Evolutionary conservation across 2,113 vertebrate species (phyloP).

Genomic region (Hyaena hyaena): DNA sequence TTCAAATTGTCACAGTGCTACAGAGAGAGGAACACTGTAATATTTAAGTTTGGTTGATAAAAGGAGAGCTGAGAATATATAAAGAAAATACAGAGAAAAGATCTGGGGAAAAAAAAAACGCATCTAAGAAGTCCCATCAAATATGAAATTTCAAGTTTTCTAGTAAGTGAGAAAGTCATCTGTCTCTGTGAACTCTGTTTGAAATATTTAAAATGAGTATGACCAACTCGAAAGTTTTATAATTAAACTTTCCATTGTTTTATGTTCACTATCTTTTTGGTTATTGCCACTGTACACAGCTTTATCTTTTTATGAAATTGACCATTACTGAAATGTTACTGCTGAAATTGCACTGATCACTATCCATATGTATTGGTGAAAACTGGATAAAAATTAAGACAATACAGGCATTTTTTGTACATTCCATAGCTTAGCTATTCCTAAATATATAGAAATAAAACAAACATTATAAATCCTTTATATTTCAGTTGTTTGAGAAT

Average conservation of each 20-base stretch:
- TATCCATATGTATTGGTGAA: background rate
- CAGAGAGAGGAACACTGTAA: background rate
- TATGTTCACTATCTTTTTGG: background rate
- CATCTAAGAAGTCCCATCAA: background rate
- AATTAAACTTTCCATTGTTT: background rate
- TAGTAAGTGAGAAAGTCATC: background rate
- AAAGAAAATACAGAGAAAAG: background rate
- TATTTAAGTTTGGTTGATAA: background rate
- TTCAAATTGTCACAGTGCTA: background rate
- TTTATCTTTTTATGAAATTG: background rate
- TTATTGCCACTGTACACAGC: background rate
- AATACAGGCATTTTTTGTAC: background rate
- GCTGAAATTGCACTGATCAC: background rate
- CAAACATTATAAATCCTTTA: background rate
- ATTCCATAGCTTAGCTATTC: background rate
- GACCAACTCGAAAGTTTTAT: background rate
- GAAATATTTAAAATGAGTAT: background rate
- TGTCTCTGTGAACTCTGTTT: background rate
- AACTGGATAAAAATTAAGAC: background rate
- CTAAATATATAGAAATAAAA: background rate
- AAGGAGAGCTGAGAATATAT: background rate
- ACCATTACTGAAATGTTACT: background rate
- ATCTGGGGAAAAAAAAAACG: background rate
- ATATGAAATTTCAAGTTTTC: background rate
- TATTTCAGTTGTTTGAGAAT: background rate